Evolutionary conservation across 2,888 invertebrate species (phyloP), one percentile per base, ranked within the genome.

Genomic region (Drosophila pegasa): DNA sequence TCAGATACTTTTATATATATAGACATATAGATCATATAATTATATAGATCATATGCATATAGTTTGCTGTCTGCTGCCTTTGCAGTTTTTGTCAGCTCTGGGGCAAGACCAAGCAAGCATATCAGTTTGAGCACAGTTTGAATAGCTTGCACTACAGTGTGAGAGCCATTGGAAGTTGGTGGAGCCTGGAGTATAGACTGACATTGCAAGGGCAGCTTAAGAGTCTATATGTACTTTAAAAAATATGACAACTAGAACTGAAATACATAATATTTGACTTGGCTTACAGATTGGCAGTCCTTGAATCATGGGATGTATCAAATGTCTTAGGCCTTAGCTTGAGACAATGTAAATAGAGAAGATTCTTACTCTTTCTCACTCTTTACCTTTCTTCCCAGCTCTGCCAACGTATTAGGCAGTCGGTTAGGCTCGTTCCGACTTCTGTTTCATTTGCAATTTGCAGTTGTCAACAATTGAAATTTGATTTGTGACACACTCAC

Each of bases 31-130:
- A 31, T 31, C 29, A 7, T 51, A 4, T 27, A n/a, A 25, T 6
- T 43, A 14, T 31, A 16, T 29, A n/a, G 43, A 64, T 7, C 25
- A 57, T n/a, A 27, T 45, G 6, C 14, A 1, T 38, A 3, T 9
- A 29, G 20, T 14, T 25, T 31, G 18, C 35, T 27, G 22, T 31
- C 14, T 60, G 60, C 40, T 43, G 25, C n/a, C 55, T 61, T 29
- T 47, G 55, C 71, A 52, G 16, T 61, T 70, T 63, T 57, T 50
- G 14, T 14, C n/a, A 22, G 9, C 22, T 0, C 4, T 29, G 7
- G 12, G 1, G 7, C 3, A 14, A 22, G 41, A 8, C 5, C 1
- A 27, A 27, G 27, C 27, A 16, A 10, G 43, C 27, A 27, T 25
- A 45, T 45, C 16, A 16, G 43, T 0, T 43, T n/a, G n/a, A 16